Evolutionary conservation across 2,113 vertebrate species (phyloP), one percentile per base, ranked within the genome.

Genomic region (Oncorhynchus nerka): DNA sequence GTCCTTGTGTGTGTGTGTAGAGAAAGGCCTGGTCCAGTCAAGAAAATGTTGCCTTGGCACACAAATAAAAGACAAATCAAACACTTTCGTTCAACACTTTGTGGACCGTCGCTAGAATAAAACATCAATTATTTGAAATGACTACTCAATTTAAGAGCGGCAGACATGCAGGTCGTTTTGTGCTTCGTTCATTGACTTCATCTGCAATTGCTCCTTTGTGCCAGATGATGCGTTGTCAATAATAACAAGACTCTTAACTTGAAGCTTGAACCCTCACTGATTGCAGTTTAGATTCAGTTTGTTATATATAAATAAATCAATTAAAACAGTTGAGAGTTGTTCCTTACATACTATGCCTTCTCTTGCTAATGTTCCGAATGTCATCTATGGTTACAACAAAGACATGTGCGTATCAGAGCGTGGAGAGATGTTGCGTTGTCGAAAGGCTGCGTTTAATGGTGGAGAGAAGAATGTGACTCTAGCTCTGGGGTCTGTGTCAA

Each of bases 51-150:
- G 22, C 66, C 72, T 45, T 20, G 24, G 61, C 39, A 84, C 67
- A 79, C 79, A 84, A 45, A 45, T 68, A 78, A 62, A 55, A 68
- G 13, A 76, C 48, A 84, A 82, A 84, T 76, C 74, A 68, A 83
- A 88, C 39, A 86, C 81, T 81, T 84, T 88, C 77, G 39, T 64
- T 65, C 80, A 82, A 82, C 65, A 49, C 34, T 68, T 79, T 79
- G 78, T 65, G 51, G 51, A 75, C 28, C 59, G 67, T 73, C 70
- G 68, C 81, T 67, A 74, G 70, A 74, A 84, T 73, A 1, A 59
- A 74, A 72, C 79, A 90, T 90, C 84, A 22, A 90, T 92, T 77
- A n/a, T 71, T 86, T 89, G 85, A 85, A 85, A 75, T 87, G 73
- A 84, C 73, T 70, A 78, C 73, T 78, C 78, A 84, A 86, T 90